Evolutionary conservation across 2,797 vertebrate species (phyloP).

Genomic region (Crotalus adamanteus): DNA sequence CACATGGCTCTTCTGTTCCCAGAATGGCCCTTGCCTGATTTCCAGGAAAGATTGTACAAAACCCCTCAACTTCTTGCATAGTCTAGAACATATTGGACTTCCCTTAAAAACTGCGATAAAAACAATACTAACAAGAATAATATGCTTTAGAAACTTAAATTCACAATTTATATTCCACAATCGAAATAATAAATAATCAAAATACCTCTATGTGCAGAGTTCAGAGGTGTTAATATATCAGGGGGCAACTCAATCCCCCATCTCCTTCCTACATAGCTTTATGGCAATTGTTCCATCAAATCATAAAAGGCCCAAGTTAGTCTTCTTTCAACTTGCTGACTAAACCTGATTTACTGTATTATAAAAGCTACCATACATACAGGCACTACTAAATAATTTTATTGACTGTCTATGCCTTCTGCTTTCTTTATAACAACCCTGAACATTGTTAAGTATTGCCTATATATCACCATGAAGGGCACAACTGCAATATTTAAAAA

Average conservation of each 20-base stretch:
- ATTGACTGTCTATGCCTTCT: conserved; percentile 28
- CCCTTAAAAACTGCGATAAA: background rate
- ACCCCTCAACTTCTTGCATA: background rate
- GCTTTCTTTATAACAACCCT: conserved; percentile 37
- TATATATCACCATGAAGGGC: conserved; percentile 28
- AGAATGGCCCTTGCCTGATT: background rate
- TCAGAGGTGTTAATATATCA: conserved; percentile 52
- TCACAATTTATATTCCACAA: background rate
- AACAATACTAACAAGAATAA: background rate
- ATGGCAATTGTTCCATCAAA: conserved; percentile 50
- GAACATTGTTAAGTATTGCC: conserved; percentile 38
- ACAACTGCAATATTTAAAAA: conserved; percentile 4
- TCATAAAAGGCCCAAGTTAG: conserved; percentile 57
- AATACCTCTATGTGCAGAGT: conserved; percentile 47
- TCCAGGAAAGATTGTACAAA: background rate
- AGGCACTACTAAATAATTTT: conserved; percentile 55
- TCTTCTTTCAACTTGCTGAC: conserved; percentile 51
- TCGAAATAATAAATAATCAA: conserved; percentile 40
- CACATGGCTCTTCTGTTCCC: background rate
- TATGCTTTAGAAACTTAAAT: background rate
- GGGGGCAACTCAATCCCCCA: background rate
- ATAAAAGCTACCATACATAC: conserved; percentile 47
- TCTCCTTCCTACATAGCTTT: background rate
- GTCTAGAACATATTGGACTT: background rate
- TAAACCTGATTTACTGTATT: conserved; percentile 56